A percentile compares a stretch with the other conserved stretches of the same genome.
Evolutionary conservation across 2,888 invertebrate genomes (phyloP).

Genomic region (Carcina quercana): DNA sequence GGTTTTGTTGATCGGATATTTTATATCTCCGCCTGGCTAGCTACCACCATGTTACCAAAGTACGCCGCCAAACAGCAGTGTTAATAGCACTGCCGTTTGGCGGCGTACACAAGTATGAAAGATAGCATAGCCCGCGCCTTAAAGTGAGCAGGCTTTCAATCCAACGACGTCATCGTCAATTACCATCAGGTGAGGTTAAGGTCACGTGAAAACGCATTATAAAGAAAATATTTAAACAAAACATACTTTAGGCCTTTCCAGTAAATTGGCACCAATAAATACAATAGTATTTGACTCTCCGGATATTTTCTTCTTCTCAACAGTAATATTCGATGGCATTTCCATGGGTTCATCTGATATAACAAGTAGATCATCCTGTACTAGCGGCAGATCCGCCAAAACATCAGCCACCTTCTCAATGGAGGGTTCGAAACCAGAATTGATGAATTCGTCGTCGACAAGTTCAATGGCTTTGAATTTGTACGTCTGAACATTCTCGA

Average conservation of each 20-base stretch:
- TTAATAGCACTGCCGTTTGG: too few species aligned
- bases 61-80: too few species aligned
- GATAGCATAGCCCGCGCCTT: too few species aligned
- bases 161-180: too few species aligned
- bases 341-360: constrained; percentile 64
- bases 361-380: constrained; percentile 79
- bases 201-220: too few species aligned
- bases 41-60: too few species aligned
- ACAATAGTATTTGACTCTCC: constrained; percentile 66
- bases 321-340: constrained; percentile 63
- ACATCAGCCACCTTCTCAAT: constrained; percentile 72
- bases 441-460: constrained; percentile 64
- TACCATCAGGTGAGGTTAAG: too few species aligned
- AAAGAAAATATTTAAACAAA: too few species aligned
- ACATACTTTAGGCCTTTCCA: constrained; percentile 61
- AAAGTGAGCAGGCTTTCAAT: too few species aligned
- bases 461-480: constrained; percentile 77
- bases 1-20: too few species aligned
- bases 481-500: constrained; percentile 79
- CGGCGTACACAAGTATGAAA: too few species aligned
- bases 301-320: constrained; percentile 76
- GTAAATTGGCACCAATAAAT: constrained; percentile 66
- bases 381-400: constrained; percentile 79
- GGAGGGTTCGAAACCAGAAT: constrained; percentile 58
- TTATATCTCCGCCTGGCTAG: too few species aligned